phyloP scores from a whole-genome alignment of 2,797 vertebrate species.

The Danio kyathit region DNA sequence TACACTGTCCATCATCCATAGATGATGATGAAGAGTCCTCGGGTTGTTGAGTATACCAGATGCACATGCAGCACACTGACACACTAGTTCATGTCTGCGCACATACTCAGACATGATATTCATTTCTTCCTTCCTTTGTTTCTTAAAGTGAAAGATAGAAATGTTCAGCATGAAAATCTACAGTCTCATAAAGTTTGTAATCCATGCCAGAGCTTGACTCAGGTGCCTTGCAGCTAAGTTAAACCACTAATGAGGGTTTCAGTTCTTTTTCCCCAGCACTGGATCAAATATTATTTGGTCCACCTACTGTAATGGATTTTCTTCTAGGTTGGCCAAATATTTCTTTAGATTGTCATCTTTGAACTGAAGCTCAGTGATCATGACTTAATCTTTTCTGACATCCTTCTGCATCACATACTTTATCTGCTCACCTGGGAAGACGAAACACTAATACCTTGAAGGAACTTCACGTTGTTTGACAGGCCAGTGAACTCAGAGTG shows the following conservation, averaged over 20 bases:
- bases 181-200: slow-evolving; percentile 34
- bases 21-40: neutral
- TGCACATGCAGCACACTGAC: slow-evolving; percentile 27
- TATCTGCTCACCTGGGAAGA: slow-evolving; percentile 32
- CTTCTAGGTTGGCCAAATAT: neutral
- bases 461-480: slow-evolving; percentile 29
- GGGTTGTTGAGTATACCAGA: slow-evolving; percentile 9
- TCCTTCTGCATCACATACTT: slow-evolving; percentile 35
- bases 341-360: slow-evolving; percentile 17
- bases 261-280: slow-evolving; percentile 24
- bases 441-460: slow-evolving; percentile 31
- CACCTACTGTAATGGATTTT: slow-evolving; percentile 24
- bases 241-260: slow-evolving; percentile 47
- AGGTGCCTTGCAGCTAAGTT: slow-evolving; percentile 42
- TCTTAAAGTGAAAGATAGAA: slow-evolving; percentile 28
- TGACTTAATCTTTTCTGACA: slow-evolving; percentile 52
- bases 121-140: neutral
- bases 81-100: slow-evolving; percentile 17
- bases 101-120: slow-evolving; percentile 9
- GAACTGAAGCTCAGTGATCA: slow-evolving; percentile 37
- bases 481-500: slow-evolving; percentile 29
- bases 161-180: slow-evolving; percentile 41
- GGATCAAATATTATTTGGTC: neutral
- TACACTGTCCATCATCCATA: neutral
- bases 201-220: slow-evolving; percentile 51